A percentile compares a stretch with the other conserved stretches of the same genome.
phyloP scores from a whole-genome alignment of 2,888 invertebrate genomes.

The Artemia sinica region DNA sequence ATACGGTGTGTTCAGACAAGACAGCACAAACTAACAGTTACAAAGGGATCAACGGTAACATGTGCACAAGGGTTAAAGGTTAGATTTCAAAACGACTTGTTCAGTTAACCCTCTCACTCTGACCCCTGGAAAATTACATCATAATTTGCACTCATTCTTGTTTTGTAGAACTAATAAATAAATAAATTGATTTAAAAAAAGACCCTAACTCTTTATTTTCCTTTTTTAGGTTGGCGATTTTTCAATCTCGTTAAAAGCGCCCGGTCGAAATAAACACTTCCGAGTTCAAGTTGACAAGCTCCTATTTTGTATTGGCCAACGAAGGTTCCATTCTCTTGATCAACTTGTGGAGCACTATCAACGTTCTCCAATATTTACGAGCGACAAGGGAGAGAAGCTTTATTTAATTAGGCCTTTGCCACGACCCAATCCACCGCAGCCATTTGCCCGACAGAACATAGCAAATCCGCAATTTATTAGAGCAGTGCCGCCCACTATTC shows the following conservation, averaged over 20 bases:
- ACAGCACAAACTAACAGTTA: too few species aligned
- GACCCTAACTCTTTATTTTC: constrained; percentile 13
- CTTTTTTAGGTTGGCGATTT: constrained; percentile 78
- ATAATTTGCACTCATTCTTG: too few species aligned
- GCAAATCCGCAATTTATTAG: neutral
- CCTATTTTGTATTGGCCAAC: constrained; percentile 90
- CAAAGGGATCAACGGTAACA: too few species aligned
- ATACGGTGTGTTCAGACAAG: too few species aligned
- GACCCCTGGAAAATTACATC: too few species aligned
- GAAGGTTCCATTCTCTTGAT: constrained; percentile 75
- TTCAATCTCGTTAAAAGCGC: constrained; percentile 92
- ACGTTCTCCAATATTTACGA: constrained; percentile 94
- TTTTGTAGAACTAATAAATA: too few species aligned
- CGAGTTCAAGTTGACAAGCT: constrained; percentile 86
- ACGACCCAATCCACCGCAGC: constrained; percentile 31
- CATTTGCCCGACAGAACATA: neutral
- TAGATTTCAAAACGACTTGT: too few species aligned
- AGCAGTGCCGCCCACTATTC: constrained; percentile 8
- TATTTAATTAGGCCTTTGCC: constrained; percentile 88
- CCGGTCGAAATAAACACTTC: constrained; percentile 96
- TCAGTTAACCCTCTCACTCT: too few species aligned
- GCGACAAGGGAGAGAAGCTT: constrained; percentile 90
- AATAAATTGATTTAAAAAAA: too few species aligned
- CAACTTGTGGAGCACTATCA: constrained; percentile 96
- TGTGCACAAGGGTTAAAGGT: too few species aligned